phyloP scores from a whole-genome alignment of 2,888 invertebrate species.

The Isoperla grammatica region DNA sequence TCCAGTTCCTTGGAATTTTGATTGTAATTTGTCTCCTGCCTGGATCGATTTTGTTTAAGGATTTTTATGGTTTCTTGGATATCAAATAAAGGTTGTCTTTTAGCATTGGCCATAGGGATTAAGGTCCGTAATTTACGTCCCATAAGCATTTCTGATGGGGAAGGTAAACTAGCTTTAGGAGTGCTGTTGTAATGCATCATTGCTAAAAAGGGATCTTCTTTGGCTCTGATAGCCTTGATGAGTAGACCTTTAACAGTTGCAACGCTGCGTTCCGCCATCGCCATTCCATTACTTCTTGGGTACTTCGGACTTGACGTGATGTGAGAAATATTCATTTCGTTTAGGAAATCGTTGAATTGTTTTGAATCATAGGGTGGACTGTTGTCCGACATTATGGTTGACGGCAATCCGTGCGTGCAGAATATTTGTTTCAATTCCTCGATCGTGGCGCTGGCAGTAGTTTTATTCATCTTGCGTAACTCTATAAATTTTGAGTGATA shows the following conservation, averaged over 20 bases:
- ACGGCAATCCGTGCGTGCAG: background rate
- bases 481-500: background rate
- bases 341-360: background rate
- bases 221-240: background rate
- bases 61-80: too few relatives aligned
- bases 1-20: too few relatives aligned
- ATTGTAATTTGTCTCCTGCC: too few relatives aligned
- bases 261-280: background rate
- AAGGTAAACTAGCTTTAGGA: background rate
- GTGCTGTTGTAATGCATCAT: conserved; percentile 10
- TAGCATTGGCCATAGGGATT: background rate
- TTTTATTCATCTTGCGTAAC: background rate
- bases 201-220: background rate
- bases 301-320: background rate
- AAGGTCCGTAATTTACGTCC: background rate
- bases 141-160: background rate
- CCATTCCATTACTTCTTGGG: conserved; percentile 8
- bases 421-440: background rate
- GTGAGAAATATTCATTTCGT: background rate
- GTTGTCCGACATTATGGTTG: background rate
- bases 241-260: background rate
- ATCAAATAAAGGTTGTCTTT: too few relatives aligned
- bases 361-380: background rate
- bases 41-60: too few relatives aligned
- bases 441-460: background rate